Evolutionary conservation across 2,888 invertebrate genomes (phyloP).

Genomic region (Caenorhabditis sinica): DNA sequence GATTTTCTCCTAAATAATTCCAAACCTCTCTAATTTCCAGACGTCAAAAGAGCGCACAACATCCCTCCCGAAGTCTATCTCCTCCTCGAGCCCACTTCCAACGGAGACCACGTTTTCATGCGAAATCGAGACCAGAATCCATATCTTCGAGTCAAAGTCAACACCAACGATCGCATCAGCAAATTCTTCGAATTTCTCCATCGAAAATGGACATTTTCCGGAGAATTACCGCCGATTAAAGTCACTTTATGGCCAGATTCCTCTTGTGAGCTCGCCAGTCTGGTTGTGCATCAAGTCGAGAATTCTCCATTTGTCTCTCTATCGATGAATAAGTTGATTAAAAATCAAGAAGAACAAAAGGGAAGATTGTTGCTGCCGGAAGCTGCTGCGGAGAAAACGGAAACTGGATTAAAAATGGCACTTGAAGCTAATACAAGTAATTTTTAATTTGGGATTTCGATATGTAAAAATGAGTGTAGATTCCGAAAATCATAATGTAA

Average conservation of each 20-base stretch:
- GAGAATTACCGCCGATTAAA: neutral
- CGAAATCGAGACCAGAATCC: slow-evolving; percentile 74
- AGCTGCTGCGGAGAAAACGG: neutral
- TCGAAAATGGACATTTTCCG: slow-evolving; percentile 68
- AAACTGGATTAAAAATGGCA: neutral
- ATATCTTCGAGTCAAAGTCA: slow-evolving; percentile 69
- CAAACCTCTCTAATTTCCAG: slow-evolving; percentile 69
- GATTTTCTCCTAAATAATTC: neutral
- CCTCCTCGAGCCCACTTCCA: slow-evolving; percentile 69
- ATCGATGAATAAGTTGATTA: slow-evolving; percentile 56
- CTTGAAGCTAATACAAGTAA: slow-evolving; percentile 43
- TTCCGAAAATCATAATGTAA: too few relatives aligned
- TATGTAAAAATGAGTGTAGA: too few relatives aligned
- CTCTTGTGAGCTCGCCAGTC: slow-evolving; percentile 52
- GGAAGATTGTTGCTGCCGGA: too few relatives aligned
- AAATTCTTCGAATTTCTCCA: slow-evolving; percentile 73
- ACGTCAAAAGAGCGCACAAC: slow-evolving; percentile 68
- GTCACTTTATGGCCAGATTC: slow-evolving; percentile 60
- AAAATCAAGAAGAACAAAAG: slow-evolving; percentile 29
- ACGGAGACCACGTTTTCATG: slow-evolving; percentile 71
- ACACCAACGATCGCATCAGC: slow-evolving; percentile 75
- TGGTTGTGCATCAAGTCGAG: slow-evolving; percentile 44
- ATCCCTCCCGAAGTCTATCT: slow-evolving; percentile 70
- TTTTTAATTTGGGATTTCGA: too few relatives aligned
- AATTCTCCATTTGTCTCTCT: slow-evolving; percentile 44